phyloP scores from a whole-genome alignment of 1,140 invertebrate species.

The Drosophila lowei region DNA sequence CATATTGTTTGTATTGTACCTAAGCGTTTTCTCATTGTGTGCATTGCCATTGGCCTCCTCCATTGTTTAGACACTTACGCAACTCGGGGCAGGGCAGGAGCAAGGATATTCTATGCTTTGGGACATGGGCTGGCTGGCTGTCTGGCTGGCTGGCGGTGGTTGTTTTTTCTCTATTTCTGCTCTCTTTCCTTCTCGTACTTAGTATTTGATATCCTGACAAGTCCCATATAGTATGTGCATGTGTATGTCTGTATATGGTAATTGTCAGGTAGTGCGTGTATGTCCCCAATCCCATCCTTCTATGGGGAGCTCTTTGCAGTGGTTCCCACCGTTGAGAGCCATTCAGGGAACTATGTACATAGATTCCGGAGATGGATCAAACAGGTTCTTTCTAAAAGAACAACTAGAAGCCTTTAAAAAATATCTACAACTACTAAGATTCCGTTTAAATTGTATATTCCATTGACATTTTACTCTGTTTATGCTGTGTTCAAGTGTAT shows the following conservation, averaged over 20 bases:
- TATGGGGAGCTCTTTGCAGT: background rate
- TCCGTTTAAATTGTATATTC: no score
- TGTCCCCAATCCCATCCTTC: background rate
- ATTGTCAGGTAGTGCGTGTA: constrained; percentile 19
- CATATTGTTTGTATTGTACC: constrained; percentile 53
- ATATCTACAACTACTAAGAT: no score
- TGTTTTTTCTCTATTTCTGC: background rate
- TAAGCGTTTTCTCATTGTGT: constrained; percentile 47
- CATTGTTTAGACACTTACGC: constrained; percentile 74
- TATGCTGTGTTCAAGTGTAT: no score
- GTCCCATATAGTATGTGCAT: background rate
- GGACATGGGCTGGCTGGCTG: background rate
- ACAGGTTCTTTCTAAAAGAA: no score
- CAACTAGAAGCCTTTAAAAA: no score
- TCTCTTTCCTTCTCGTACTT: background rate
- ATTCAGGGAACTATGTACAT: no score
- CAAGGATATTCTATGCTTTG: no score
- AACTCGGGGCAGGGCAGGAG: constrained; percentile 40
- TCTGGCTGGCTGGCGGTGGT: background rate
- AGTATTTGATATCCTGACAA: constrained; percentile 1
- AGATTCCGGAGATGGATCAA: no score
- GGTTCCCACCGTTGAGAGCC: background rate
- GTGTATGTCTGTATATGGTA: constrained; percentile 3
- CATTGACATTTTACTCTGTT: background rate
- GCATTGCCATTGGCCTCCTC: constrained; percentile 52